Conservation (phyloP, 2,888 invertebrate species). For the Andrena hattorfiana region DNA sequence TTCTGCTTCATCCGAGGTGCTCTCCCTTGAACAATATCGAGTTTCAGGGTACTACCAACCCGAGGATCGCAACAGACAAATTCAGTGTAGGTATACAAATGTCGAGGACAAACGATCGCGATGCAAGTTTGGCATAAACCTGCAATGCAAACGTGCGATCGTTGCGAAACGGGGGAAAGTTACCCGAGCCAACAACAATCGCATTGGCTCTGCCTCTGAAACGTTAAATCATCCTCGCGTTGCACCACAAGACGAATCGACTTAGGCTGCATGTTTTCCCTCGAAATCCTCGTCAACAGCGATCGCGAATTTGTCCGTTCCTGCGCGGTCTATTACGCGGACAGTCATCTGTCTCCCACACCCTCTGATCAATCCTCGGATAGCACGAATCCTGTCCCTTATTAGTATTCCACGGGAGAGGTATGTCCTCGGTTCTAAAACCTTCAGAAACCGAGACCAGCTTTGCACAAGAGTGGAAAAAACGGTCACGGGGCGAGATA, state of each 20-base stretch:
- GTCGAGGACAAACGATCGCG: slow-evolving; percentile 60
- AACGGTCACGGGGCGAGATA: slow-evolving; percentile 7
- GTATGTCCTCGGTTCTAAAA: too few relatives aligned
- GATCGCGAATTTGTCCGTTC: background rate
- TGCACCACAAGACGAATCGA: slow-evolving; percentile 32
- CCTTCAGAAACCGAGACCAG: too few relatives aligned
- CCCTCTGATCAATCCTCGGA: too few relatives aligned
- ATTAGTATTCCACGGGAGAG: too few relatives aligned
- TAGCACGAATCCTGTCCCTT: too few relatives aligned
- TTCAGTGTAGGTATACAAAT: slow-evolving; percentile 59
- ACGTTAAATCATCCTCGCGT: slow-evolving; percentile 36
- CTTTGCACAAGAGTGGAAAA: too few relatives aligned
- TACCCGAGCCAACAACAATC: slow-evolving; percentile 32
- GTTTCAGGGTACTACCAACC: background rate
- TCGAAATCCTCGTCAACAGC: background rate
- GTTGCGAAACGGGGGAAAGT: slow-evolving; percentile 46
- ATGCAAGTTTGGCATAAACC: slow-evolving; percentile 18
- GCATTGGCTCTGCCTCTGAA: slow-evolving; percentile 5
- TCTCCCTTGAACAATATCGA: too few relatives aligned
- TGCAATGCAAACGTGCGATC: slow-evolving; percentile 59
- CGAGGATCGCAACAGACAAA: background rate
- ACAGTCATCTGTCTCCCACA: too few relatives aligned
- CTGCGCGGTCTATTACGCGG: too few relatives aligned
- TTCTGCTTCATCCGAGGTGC: too few relatives aligned
- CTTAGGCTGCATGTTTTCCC: slow-evolving; percentile 2